Evolutionary conservation across 1,140 invertebrate species (phyloP).

Genomic region (Babylonia areolata): DNA sequence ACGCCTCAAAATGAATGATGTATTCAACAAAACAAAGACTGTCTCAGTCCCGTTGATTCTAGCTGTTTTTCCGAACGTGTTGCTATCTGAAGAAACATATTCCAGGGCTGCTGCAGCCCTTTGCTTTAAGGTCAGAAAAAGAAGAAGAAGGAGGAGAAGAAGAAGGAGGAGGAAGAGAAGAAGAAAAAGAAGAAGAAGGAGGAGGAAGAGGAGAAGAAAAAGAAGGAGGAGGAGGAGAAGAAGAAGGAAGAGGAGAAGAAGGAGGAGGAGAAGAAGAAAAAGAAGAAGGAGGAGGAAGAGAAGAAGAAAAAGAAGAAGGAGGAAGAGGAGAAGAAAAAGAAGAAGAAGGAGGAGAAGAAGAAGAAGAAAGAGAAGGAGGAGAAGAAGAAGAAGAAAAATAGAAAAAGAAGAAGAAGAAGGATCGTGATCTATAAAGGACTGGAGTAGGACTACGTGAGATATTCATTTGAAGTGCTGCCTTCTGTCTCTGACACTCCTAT

Average conservation of each 20-base stretch:
- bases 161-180: background rate
- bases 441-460: background rate
- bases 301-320: background rate
- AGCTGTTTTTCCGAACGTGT: too few relatives aligned
- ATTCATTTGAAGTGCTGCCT: background rate
- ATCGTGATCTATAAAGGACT: too few relatives aligned
- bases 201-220: background rate
- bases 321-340: background rate
- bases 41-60: too few relatives aligned
- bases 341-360: background rate
- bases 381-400: background rate
- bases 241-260: too few relatives aligned
- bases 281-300: background rate
- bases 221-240: background rate
- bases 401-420: background rate
- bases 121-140: background rate
- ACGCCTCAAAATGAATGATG: background rate
- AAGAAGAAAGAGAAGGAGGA: background rate
- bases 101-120: too few relatives aligned
- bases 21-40: background rate
- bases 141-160: background rate
- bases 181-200: background rate
- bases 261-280: background rate
- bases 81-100: too few relatives aligned
- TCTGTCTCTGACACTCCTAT: background rate